Percentiles rank a stretch among this genome's conserved stretches.
These are phyloP conservation scores for Trematocara zebra DNA, from an alignment of 2,113 vertebrate genomes.

Conservation along the genomic window DNA sequence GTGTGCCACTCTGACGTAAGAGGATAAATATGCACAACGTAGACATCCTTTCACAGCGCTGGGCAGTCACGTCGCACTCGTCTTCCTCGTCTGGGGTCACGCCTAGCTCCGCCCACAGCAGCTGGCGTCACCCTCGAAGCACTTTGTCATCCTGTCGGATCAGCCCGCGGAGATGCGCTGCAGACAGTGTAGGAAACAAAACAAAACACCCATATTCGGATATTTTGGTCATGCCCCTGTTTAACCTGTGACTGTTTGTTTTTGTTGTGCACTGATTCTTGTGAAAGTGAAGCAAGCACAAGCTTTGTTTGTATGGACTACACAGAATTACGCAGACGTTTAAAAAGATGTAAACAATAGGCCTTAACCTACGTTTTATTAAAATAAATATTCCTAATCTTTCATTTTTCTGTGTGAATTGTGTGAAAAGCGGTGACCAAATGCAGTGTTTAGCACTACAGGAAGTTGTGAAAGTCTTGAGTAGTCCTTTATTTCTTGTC, in stretches of 20 bases:
- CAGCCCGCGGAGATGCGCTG: neutral
- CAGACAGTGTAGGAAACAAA: neutral
- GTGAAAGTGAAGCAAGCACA: neutral
- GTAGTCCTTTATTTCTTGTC: neutral
- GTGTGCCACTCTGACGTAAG: neutral
- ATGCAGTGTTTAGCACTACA: neutral
- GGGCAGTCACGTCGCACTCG: constrained; percentile 59
- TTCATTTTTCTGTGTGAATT: neutral
- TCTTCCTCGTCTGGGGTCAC: constrained; percentile 26
- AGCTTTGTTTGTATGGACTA: neutral
- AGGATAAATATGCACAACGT: neutral
- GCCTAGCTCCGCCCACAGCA: neutral
- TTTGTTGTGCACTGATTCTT: neutral
- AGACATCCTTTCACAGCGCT: neutral
- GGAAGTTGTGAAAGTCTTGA: neutral
- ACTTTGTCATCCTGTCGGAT: neutral
- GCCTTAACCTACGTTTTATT: neutral
- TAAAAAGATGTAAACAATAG: neutral
- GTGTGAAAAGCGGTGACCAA: neutral
- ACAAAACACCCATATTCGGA: neutral
- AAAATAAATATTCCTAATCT: neutral
- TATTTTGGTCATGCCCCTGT: neutral
- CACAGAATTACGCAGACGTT: neutral
- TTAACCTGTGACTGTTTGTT: neutral
- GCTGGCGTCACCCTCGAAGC: neutral